Percentiles rank a stretch among this genome's conserved stretches.
These are phyloP conservation scores for Euwallacea fornicatus DNA, from an alignment of 1,140 invertebrate genomes.

Conservation along the genomic window DNA sequence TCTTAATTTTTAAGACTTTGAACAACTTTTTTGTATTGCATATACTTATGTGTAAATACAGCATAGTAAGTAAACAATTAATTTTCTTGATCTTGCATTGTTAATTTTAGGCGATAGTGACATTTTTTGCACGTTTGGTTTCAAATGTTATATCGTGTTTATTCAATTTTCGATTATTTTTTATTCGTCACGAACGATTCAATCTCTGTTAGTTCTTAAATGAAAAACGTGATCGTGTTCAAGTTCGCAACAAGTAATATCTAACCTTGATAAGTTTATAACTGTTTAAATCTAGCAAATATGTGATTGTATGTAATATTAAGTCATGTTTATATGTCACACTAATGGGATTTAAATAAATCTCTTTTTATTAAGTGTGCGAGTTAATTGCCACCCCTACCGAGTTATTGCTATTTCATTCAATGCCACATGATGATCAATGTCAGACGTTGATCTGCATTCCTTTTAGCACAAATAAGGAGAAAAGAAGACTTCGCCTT, in stretches of 20 bases:
- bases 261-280: slow-evolving; percentile 45
- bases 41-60: slow-evolving; percentile 15
- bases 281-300: slow-evolving; percentile 47
- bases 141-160: neutral
- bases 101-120: slow-evolving; percentile 12
- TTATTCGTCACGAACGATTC: neutral
- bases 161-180: slow-evolving; percentile 13
- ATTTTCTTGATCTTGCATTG: slow-evolving; percentile 32
- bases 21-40: slow-evolving; percentile 16
- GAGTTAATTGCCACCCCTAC: no score
- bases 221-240: slow-evolving; percentile 23
- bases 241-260: slow-evolving; percentile 38
- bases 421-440: no score
- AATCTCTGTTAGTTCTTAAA: slow-evolving; percentile 20
- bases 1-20: slow-evolving; percentile 46
- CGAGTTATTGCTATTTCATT: no score
- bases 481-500: no score
- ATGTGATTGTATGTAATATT: slow-evolving; percentile 51
- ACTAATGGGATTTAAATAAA: slow-evolving; percentile 49
- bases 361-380: slow-evolving; percentile 45
- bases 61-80: slow-evolving; percentile 4
- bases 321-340: slow-evolving; percentile 51
- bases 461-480: no score
- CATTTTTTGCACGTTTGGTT: slow-evolving; percentile 16
- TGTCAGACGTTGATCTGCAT: no score